A percentile compares a stretch with the other conserved stretches of the same genome.
Conservation (phyloP, 2,113 vertebrate genomes). For the Phylloscopus trochilus region DNA sequence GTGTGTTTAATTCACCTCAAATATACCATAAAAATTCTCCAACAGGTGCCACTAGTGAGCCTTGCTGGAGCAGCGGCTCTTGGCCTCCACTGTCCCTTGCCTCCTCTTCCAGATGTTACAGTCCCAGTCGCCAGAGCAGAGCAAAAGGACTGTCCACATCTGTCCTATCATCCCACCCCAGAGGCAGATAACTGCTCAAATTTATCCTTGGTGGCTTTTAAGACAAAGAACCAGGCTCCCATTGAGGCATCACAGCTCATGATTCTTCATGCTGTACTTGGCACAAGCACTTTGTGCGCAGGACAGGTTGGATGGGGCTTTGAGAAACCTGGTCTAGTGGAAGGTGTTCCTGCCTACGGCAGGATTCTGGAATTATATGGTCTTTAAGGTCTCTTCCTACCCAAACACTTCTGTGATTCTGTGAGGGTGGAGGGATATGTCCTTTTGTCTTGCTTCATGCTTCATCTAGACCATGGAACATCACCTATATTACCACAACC, state of each 20-base stretch:
- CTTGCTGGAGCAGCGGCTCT: background rate
- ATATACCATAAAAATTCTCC: background rate
- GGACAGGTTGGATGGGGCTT: background rate
- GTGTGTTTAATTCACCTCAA: rapidly evolving
- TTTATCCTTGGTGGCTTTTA: background rate
- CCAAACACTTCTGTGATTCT: background rate
- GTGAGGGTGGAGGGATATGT: background rate
- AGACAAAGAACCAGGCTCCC: background rate
- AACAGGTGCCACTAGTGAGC: background rate
- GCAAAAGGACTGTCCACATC: background rate
- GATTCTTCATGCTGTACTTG: background rate
- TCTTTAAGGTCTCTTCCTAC: background rate
- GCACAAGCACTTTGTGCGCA: background rate
- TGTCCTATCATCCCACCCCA: background rate
- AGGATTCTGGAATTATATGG: background rate
- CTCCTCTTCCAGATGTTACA: background rate
- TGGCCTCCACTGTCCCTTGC: background rate
- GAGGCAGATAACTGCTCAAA: background rate
- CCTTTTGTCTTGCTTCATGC: background rate
- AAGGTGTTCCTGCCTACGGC: background rate
- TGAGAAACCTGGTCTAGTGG: background rate
- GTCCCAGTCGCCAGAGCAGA: background rate
- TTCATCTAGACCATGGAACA: background rate
- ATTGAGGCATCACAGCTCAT: background rate
- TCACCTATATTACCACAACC: background rate